These are phyloP conservation scores for Drosophila repletoides DNA, from an alignment of 1,140 invertebrate genomes.

Conservation along the genomic window DNA sequence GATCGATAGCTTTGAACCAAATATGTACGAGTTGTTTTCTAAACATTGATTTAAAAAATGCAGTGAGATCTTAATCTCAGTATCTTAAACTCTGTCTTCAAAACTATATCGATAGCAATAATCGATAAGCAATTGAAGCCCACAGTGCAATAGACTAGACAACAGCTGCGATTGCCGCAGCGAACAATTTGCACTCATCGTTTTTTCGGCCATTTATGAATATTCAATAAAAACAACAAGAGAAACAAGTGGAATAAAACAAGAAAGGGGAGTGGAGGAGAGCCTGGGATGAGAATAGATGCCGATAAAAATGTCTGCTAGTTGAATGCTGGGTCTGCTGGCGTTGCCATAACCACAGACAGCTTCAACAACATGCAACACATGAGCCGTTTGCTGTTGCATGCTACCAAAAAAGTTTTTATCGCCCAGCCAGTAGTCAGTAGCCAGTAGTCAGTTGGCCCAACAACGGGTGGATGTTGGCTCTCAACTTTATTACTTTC, in stretches of 20 bases:
- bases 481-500: conserved; percentile 77
- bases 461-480: no score
- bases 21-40: no score
- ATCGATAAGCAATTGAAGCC: conserved; percentile 4
- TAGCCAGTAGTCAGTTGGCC: conserved; percentile 18
- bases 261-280: conserved; percentile 41
- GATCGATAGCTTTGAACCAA: no score
- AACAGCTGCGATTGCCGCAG: conserved; percentile 26
- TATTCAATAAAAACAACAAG: conserved; percentile 79
- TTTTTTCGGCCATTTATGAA: conserved; percentile 75
- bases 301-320: conserved; percentile 71
- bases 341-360: conserved; percentile 55
- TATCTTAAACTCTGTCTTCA: no score
- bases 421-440: conserved; percentile 55
- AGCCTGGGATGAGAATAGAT: conserved; percentile 38
- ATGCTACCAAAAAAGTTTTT: conserved; percentile 52
- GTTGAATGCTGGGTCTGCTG: not conserved
- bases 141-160: conserved; percentile 6
- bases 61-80: no score
- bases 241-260: conserved; percentile 11
- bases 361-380: conserved; percentile 46
- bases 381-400: conserved; percentile 24
- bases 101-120: not conserved
- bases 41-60: no score
- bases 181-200: conserved; percentile 30